phyloP scores from a whole-genome alignment of 1,140 invertebrate genomes.

The Megalopta genalis region DNA sequence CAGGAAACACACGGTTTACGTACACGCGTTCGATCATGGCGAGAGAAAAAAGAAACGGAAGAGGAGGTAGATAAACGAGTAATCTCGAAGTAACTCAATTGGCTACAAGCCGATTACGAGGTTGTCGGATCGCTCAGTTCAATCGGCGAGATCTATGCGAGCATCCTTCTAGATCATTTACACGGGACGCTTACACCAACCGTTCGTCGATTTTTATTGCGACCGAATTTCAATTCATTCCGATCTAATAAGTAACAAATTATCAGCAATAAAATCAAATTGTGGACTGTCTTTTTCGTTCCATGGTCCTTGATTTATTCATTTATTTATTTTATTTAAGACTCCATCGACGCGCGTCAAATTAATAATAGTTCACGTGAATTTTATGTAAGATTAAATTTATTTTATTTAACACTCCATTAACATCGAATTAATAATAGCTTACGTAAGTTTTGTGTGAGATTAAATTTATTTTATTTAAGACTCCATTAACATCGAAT shows the following conservation, averaged over 20 bases:
- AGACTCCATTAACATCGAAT: no score
- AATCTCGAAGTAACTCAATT: slow-evolving; percentile 25
- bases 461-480: no score
- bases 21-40: background rate
- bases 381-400: no score
- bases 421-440: no score
- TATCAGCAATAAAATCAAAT: background rate
- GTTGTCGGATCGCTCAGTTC: slow-evolving; percentile 15
- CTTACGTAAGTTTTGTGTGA: no score
- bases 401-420: no score
- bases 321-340: no score
- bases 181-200: background rate
- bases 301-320: no score
- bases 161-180: background rate
- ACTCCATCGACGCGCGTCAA: no score
- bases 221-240: background rate
- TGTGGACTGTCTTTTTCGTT: no score
- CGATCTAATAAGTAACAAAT: background rate
- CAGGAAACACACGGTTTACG: background rate
- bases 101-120: slow-evolving; percentile 36
- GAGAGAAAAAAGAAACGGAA: background rate
- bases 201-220: slow-evolving; percentile 6
- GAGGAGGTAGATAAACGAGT: slow-evolving; percentile 15
- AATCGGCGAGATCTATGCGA: background rate
- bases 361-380: no score